Conservation (phyloP, 2,888 invertebrate species). For the Rhyacophila evoluta region DNA sequence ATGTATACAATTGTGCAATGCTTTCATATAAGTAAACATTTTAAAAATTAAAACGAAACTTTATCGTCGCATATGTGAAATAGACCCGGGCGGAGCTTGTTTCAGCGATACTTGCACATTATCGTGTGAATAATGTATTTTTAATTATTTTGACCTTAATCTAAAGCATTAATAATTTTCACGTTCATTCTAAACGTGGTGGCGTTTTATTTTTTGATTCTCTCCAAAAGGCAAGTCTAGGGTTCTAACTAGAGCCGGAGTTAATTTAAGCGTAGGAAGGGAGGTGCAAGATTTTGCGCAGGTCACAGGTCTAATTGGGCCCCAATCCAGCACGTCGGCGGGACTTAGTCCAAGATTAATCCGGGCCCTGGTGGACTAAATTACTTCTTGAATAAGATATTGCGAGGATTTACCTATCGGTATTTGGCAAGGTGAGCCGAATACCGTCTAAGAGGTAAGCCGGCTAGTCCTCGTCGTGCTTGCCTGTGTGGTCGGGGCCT, state of each 20-base stretch:
- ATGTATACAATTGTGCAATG: too few species aligned
- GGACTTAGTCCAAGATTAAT: slow-evolving; percentile 42
- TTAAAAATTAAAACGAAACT: too few species aligned
- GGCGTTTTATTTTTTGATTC: neutral
- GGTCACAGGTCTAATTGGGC: slow-evolving; percentile 39
- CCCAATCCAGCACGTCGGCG: slow-evolving; percentile 42
- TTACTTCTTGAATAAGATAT: slow-evolving; percentile 54
- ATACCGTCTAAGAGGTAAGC: neutral
- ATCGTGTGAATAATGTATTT: too few species aligned
- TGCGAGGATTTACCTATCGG: slow-evolving; percentile 34
- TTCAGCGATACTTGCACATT: too few species aligned
- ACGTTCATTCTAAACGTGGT: neutral
- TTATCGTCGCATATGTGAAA: too few species aligned
- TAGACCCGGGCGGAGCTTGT: too few species aligned
- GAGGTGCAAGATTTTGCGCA: slow-evolving; percentile 2
- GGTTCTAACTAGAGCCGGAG: slow-evolving; percentile 1
- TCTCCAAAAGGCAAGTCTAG: neutral
- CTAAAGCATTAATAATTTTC: neutral
- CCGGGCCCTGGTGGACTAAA: slow-evolving; percentile 45
- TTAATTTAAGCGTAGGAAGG: slow-evolving; percentile 28
- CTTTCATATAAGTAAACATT: too few species aligned
- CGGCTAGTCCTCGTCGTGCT: neutral
- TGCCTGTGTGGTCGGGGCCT: neutral
- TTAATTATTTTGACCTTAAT: too few species aligned
- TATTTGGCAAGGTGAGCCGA: neutral